A percentile compares a stretch with the other conserved stretches of the same genome.
These are phyloP conservation scores for Balearica regulorum DNA, from an alignment of 2,797 vertebrate species.

Conservation along the genomic window DNA sequence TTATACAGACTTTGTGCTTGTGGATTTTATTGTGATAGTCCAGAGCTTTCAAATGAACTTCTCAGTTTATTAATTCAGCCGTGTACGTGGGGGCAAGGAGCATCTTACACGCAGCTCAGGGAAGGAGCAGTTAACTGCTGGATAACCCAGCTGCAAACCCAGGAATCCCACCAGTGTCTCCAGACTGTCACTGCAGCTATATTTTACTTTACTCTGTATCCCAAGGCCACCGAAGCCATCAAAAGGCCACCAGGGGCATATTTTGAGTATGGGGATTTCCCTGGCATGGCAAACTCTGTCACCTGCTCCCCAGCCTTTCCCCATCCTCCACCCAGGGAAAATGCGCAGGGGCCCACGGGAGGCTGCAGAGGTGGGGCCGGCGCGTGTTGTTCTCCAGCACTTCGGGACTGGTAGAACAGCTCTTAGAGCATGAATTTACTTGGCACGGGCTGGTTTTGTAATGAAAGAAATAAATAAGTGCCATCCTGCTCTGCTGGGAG, in stretches of 20 bases:
- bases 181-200: neutral
- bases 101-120: fast-evolving
- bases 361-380: constrained; percentile 23
- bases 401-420: constrained; percentile 57
- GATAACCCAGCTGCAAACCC: neutral
- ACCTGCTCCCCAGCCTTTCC: neutral
- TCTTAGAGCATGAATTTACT: constrained; percentile 47
- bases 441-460: constrained; percentile 36
- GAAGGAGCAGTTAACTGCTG: neutral
- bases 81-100: neutral
- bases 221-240: neutral
- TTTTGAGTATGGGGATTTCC: neutral
- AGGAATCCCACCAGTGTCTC: neutral
- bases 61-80: neutral
- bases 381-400: neutral
- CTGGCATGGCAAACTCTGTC: fast-evolving
- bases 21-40: neutral
- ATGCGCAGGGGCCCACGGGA: neutral
- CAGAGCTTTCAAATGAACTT: neutral
- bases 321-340: neutral
- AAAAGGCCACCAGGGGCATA: fast-evolving
- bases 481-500: constrained; percentile 22
- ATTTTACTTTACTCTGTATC: neutral
- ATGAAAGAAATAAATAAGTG: constrained; percentile 47
- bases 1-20: neutral